Base-by-base conservation (phyloP, 2,797 vertebrate genomes). In the Diglossa cyanea region DNA sequence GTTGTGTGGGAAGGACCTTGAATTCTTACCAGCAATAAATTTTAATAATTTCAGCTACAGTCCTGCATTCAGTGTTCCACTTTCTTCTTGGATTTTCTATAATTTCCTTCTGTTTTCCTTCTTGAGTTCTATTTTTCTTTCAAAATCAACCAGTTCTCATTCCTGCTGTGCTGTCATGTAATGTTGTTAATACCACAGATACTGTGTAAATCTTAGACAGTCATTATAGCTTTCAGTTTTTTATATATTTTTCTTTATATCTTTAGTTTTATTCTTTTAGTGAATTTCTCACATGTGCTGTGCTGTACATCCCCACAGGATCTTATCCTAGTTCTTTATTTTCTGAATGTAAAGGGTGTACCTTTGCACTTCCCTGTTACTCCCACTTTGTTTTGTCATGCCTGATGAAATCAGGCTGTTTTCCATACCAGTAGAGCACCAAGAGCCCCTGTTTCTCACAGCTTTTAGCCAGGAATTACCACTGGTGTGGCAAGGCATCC, bases 261-360 rank as follows among this genome's bases (percentile, higher is more conserved):
- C 23, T 18, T 58, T 16, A 5, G 20, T n/a, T 51, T 21, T n/a
- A 6, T 31, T 78, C 15, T 71, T 44, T 13, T 10, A 26, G 33
- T 39, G 42, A 79, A 47, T 76, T 47, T 28, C 28, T 76, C 9
- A 0, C 23, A 4, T 0, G 1, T 58, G 23, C 6, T 7, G 9
- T 77, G 57, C 31, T 47, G 20, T 47, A 19, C 25, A 16, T 54
- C 65, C 33, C n/a, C 0, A 2, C 14, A 12, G 17, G 39, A 19
- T 44, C 33, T 78, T 48, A 39, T 0, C 3, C 0, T 61, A 28
- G 6, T 54, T 37, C 39, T 47, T 63, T 8, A 17, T 60, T 77
- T 77, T 39, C 47, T 30, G 14, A 67, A 25, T 4, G 5, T 20
- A n/a, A 39, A 51, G 37, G 9, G 7, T 37, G 60, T 45, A 13